phyloP scores from a whole-genome alignment of 2,797 vertebrate genomes.

The Cyclura pinguis region DNA sequence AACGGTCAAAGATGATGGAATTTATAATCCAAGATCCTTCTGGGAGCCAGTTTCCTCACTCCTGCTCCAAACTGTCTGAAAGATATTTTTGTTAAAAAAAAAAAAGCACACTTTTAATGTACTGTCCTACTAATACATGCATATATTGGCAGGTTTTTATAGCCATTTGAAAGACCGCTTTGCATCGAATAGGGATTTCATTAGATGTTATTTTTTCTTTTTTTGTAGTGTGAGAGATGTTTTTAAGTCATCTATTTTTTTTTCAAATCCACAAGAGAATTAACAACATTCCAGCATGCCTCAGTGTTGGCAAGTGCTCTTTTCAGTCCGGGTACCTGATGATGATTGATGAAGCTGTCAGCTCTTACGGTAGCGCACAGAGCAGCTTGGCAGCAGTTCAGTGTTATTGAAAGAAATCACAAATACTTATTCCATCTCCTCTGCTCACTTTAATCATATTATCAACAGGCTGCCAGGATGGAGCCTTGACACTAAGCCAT shows the following conservation, averaged over 20 bases:
- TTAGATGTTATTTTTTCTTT: constrained; percentile 53
- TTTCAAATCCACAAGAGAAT: constrained; percentile 73
- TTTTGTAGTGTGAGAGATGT: constrained; percentile 62
- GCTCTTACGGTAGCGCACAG: constrained; percentile 76
- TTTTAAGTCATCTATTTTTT: constrained; percentile 67
- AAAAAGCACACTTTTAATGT: constrained; percentile 17
- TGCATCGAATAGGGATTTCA: constrained; percentile 56
- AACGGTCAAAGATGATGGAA: not conserved
- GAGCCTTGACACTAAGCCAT: constrained; percentile 82
- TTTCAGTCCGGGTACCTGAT: constrained; percentile 74
- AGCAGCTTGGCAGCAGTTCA: constrained; percentile 80
- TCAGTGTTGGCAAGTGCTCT: constrained; percentile 73
- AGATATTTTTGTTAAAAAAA: constrained; percentile 2
- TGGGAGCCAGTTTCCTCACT: not conserved
- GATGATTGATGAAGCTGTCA: constrained; percentile 82
- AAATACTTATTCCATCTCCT: constrained; percentile 87
- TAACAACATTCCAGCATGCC: constrained; percentile 79
- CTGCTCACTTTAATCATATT: constrained; percentile 83
- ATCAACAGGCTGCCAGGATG: constrained; percentile 86
- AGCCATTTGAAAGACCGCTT: constrained; percentile 54
- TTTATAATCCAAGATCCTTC: not conserved
- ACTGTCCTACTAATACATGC: constrained; percentile 7
- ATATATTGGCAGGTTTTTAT: constrained; percentile 34
- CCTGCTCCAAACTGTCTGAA: not conserved
- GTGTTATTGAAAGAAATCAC: constrained; percentile 83